A percentile compares a stretch with the other conserved stretches of the same genome.
Evolutionary conservation across 2,888 invertebrate genomes (phyloP).

Genomic region (Patella ulyssiponensis): DNA sequence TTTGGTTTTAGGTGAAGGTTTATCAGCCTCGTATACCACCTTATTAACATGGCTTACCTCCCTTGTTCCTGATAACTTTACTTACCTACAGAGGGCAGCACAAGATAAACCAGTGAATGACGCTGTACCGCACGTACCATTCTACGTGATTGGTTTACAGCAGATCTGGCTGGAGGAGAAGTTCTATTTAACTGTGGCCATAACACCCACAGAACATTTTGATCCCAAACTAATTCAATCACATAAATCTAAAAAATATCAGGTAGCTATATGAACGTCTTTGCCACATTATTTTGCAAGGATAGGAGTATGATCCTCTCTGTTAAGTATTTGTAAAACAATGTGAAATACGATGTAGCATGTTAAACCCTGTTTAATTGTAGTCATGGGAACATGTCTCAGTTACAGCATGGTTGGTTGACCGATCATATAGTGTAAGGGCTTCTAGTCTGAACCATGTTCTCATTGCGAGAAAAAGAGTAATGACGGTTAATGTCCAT

Average conservation of each 20-base stretch:
- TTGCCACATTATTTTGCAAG: no score
- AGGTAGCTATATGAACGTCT: conserved; percentile 46
- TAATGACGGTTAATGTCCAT: no score
- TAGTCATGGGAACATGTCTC: no score
- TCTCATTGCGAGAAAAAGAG: no score
- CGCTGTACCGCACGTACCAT: conserved; percentile 42
- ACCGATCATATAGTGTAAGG: no score
- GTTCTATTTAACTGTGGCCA: conserved; percentile 58
- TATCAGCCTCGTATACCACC: conserved; percentile 64
- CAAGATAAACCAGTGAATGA: conserved; percentile 13
- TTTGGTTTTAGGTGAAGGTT: conserved; percentile 47
- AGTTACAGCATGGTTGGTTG: no score
- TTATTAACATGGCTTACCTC: conserved; percentile 66
- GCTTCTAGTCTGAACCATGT: no score
- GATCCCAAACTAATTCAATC: conserved; percentile 43
- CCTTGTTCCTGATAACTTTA: conserved; percentile 62
- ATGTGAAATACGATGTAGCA: no score
- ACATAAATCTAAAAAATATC: conserved; percentile 53
- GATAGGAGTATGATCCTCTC: no score
- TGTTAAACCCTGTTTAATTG: no score
- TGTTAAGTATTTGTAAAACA: no score
- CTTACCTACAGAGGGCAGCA: conserved; percentile 43
- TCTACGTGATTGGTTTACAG: conserved; percentile 66
- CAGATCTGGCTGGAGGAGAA: conserved; percentile 64
- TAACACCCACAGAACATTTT: conserved; percentile 57